phyloP scores from a whole-genome alignment of 2,797 vertebrate genomes.

The Enteromius unitaeniatus region DNA sequence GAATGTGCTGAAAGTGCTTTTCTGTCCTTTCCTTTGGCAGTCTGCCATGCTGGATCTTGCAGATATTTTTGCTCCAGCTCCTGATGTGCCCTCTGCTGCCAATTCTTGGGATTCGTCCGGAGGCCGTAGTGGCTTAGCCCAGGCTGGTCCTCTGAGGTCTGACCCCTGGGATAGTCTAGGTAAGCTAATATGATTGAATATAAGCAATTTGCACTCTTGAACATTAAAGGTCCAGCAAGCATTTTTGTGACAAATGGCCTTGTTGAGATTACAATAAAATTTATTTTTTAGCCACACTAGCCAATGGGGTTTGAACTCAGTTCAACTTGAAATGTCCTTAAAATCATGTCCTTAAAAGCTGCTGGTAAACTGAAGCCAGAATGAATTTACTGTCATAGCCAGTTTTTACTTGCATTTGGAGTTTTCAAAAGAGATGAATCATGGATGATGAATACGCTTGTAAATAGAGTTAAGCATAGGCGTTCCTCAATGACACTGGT shows the following conservation, averaged over 20 bases:
- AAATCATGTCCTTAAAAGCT: not conserved
- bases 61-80: conserved; percentile 86
- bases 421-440: not conserved
- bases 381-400: too few relatives aligned
- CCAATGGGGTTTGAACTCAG: not conserved
- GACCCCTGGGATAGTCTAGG: conserved; percentile 80
- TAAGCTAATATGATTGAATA: conserved; percentile 58
- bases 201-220: not conserved
- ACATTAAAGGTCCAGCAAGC: not conserved
- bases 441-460: not conserved
- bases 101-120: conserved; percentile 78
- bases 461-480: not conserved
- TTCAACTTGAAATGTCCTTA: too few relatives aligned
- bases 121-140: conserved; percentile 55
- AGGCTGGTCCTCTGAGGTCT: conserved; percentile 57
- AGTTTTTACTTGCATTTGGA: not conserved
- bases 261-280: not conserved
- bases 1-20: conserved; percentile 39
- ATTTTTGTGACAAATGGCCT: not conserved
- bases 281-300: not conserved
- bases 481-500: not conserved
- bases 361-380: not conserved
- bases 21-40: conserved; percentile 71
- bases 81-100: conserved; percentile 75
- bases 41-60: conserved; percentile 92